Evolutionary conservation across 2,797 vertebrate genomes (phyloP).

Genomic region (Eupleurogrammus muticus): DNA sequence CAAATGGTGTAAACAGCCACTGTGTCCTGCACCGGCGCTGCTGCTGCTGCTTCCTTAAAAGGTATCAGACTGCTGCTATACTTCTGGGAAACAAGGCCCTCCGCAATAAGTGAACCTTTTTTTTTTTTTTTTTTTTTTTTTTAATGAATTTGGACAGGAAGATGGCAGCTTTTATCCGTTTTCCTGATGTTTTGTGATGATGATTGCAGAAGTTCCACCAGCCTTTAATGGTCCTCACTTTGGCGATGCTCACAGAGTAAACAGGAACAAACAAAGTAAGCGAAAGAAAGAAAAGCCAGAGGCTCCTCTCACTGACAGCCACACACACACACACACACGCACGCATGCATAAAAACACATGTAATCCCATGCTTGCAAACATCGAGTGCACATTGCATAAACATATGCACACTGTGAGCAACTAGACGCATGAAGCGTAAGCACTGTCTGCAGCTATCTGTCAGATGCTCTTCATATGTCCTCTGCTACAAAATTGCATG

Average conservation of each 20-base stretch:
- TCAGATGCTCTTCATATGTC: too few relatives aligned
- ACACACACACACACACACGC: not conserved
- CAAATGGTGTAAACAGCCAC: not conserved
- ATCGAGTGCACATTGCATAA: not conserved
- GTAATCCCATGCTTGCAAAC: not conserved
- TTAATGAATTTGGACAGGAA: conserved; percentile 24
- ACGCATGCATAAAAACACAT: not conserved
- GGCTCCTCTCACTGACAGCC: conserved; percentile 7
- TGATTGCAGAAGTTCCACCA: conserved; percentile 5
- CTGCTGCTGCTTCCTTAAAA: conserved; percentile 42
- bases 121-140: too few relatives aligned
- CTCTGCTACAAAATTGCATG: not conserved
- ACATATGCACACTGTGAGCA: not conserved
- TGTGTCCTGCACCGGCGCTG: not conserved
- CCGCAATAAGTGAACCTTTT: conserved; percentile 1
- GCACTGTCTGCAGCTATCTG: not conserved
- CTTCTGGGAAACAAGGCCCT: not conserved
- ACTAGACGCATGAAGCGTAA: too few relatives aligned
- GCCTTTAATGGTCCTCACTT: conserved; percentile 36
- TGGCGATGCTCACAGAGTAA: conserved; percentile 51
- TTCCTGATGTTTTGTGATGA: conserved; percentile 18
- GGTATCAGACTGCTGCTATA: not conserved
- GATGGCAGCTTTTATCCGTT: conserved; percentile 35
- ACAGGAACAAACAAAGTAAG: conserved; percentile 65
- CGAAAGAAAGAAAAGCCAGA: conserved; percentile 15